Conservation (phyloP, 2,888 invertebrate genomes). For the Sclerodermus sp. region DNA sequence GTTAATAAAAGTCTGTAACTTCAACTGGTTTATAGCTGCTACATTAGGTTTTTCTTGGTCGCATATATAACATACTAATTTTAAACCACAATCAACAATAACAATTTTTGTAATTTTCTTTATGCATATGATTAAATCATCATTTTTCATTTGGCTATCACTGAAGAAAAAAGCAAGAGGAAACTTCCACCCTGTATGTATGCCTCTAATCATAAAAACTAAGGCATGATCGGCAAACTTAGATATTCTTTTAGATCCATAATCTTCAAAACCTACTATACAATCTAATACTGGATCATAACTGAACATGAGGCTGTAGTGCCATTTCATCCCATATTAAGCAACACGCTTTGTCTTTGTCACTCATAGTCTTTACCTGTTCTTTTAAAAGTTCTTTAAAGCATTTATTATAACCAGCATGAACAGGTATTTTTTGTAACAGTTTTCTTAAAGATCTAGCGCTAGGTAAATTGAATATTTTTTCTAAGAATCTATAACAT, state of each 20-base stretch:
- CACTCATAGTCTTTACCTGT: conserved; percentile 5
- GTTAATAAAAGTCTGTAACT: conserved; percentile 5
- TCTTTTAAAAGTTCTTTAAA: conserved; percentile 5
- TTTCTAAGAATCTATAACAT: conserved; percentile 10
- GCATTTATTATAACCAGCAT: conserved; percentile 10
- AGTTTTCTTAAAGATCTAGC: conserved; percentile 2
- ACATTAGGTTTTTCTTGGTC: conserved; percentile 11
- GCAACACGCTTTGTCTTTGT: conserved; percentile 13
- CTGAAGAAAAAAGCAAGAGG: conserved; percentile 15
- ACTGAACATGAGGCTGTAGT: conserved; percentile 8
- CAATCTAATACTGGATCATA: conserved; percentile 6
- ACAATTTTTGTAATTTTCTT: conserved; percentile 8
- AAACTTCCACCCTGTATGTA: conserved; percentile 15
- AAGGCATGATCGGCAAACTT: conserved; percentile 17
- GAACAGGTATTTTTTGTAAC: conserved; percentile 4
- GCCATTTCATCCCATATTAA: conserved; percentile 18
- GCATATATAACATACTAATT: conserved; percentile 13
- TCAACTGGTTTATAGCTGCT: conserved; percentile 11
- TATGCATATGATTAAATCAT: conserved; percentile 11
- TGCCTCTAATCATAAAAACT: conserved; percentile 21
- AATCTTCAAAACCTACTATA: conserved; percentile 18
- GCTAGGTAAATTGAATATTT: conserved; percentile 11
- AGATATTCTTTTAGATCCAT: conserved; percentile 7
- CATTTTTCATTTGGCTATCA: conserved; percentile 4
- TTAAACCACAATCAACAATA: conserved; percentile 10